A percentile compares a stretch with the other conserved stretches of the same genome.
phyloP scores from a whole-genome alignment of 2,113 vertebrate species.

The Tretioscincus oriximinensis region DNA sequence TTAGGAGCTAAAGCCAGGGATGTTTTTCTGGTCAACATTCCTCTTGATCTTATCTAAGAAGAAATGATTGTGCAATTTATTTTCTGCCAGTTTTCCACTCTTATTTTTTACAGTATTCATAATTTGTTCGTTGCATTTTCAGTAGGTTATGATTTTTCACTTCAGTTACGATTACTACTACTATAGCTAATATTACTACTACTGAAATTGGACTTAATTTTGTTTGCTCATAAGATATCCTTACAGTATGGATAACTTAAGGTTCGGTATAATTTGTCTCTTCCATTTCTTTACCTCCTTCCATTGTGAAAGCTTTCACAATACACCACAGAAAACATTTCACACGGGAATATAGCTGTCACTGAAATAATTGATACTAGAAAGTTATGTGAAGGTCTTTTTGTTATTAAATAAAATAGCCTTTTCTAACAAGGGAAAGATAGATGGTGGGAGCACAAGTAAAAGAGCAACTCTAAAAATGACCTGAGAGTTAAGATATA shows the following conservation, averaged over 20 bases:
- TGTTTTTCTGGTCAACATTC: no score
- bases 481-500: slow-evolving; percentile 62
- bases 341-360: slow-evolving; percentile 64
- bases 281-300: background rate
- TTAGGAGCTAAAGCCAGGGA: no score
- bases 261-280: slow-evolving; percentile 53
- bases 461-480: slow-evolving; percentile 66
- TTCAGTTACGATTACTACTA: no score
- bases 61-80: no score
- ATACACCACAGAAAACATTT: slow-evolving; percentile 69
- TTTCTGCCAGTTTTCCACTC: no score
- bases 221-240: slow-evolving; percentile 46
- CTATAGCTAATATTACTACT: no score
- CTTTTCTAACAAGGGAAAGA: slow-evolving; percentile 68
- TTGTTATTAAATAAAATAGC: slow-evolving; percentile 68
- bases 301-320: slow-evolving; percentile 53
- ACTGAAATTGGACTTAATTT: slow-evolving; percentile 39
- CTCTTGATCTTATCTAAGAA: no score
- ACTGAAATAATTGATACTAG: slow-evolving; percentile 70
- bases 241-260: slow-evolving; percentile 45
- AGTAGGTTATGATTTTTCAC: no score
- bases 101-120: no score
- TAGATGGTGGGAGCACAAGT: slow-evolving; percentile 61
- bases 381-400: slow-evolving; percentile 78
- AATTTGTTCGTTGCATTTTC: no score